These are phyloP conservation scores for Phasia obesa DNA, from an alignment of 2,888 invertebrate species.

Conservation along the genomic window DNA sequence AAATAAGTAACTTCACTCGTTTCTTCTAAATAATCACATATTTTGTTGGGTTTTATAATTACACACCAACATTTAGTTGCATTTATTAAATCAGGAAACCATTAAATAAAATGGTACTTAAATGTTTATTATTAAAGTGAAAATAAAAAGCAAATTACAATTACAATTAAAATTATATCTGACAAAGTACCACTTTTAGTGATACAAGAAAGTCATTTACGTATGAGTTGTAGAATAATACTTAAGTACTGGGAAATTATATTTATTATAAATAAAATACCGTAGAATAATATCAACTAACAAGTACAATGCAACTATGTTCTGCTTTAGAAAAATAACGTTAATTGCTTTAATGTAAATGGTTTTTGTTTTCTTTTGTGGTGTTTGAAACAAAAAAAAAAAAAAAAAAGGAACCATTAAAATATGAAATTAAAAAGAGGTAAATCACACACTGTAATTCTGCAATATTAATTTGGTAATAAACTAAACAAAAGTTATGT, in stretches of 20 bases:
- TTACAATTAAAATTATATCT: neutral
- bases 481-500: no score
- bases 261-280: neutral
- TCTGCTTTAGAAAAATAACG: slow-evolving; percentile 38
- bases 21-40: neutral
- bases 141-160: slow-evolving; percentile 14
- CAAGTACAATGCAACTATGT: slow-evolving; percentile 1
- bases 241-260: slow-evolving; percentile 20
- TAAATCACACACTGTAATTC: neutral
- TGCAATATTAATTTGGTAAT: neutral
- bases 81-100: slow-evolving; percentile 51
- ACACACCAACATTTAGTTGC: slow-evolving; percentile 33
- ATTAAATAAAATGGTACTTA: slow-evolving; percentile 51
- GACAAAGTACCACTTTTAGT: slow-evolving; percentile 35
- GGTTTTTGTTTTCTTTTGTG: neutral
- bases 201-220: neutral
- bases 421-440: neutral
- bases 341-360: slow-evolving; percentile 34
- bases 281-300: slow-evolving; percentile 2
- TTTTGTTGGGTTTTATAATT: slow-evolving; percentile 4
- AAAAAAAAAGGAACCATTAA: neutral
- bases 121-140: slow-evolving; percentile 16
- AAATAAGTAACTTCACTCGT: no score
- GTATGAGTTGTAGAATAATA: neutral
- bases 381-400: neutral